Evolutionary conservation across 2,797 vertebrate species (phyloP).

Genomic region (Paratrypauchen microcephalus): DNA sequence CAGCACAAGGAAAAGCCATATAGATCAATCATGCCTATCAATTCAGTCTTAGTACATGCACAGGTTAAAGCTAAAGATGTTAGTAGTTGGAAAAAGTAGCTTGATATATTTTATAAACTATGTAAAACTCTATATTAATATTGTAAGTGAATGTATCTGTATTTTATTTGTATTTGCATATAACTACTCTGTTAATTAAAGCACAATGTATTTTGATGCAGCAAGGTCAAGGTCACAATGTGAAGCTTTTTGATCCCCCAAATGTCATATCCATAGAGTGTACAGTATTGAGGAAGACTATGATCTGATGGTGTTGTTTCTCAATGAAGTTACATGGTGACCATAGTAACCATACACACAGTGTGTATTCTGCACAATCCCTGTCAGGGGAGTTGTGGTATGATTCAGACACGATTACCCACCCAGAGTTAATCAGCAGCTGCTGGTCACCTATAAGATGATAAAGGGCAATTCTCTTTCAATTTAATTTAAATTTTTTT

Average conservation of each 20-base stretch:
- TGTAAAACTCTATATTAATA: conserved; percentile 70
- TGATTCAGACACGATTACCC: neutral
- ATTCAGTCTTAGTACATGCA: conserved; percentile 37
- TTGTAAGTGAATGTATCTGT: conserved; percentile 73
- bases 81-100: conserved; percentile 62
- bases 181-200: conserved; percentile 69
- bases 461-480: neutral
- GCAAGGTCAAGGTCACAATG: conserved; percentile 45
- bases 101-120: conserved; percentile 77
- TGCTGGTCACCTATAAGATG: neutral
- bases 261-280: neutral
- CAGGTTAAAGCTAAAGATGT: conserved; percentile 44
- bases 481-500: neutral
- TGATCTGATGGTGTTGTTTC: neutral
- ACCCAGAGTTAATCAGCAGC: conserved; percentile 4
- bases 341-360: neutral
- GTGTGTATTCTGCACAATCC: conserved; percentile 9
- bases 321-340: neutral
- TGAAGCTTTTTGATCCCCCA: conserved; percentile 20
- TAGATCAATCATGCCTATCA: conserved; percentile 45
- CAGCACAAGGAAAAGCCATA: conserved; percentile 71
- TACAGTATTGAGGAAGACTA: neutral
- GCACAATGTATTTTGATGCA: conserved; percentile 74
- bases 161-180: conserved; percentile 72
- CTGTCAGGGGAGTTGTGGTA: conserved; percentile 6